Base-by-base conservation (phyloP, 2,113 vertebrate genomes). In the Coptodon bakossiorum region DNA sequence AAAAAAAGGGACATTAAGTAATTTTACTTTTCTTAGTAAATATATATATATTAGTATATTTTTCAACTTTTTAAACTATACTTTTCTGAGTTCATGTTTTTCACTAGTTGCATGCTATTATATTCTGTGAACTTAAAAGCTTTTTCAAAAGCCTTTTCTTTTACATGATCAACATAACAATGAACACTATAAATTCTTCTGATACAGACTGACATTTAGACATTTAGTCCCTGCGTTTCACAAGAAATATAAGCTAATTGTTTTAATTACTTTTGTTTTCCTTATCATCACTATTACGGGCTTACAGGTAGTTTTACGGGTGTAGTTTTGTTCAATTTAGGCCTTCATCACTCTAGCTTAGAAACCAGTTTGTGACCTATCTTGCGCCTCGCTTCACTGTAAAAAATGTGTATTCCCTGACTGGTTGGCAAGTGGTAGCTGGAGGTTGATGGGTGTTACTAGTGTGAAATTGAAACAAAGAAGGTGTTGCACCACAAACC, bases 361-460 rank as follows among this genome's bases (percentile, higher is more conserved):
- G 53, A 54, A 54, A 54, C 53, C 53, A 54, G 3, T 54, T 54
- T 54, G 53, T 7, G 6, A 54, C 0, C 1, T 24, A 24, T 7
- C n/a, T 54, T 54, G 53, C 53, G 12, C 10, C 53, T 54, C n/a
- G 0, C n/a, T 24, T 54, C 53, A 12, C n/a, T 54, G 53, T 54
- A 54, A 0, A 54, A 54, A 24, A 12, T 54, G 10, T 54, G n/a
- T 56, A 56, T 56, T 0, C n/a, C 6, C 53, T 54, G n/a, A 56
- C 53, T 56, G n/a, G 53, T 56, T 56, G 53, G 10, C 10, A 54
- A 54, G 53, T 54, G 53, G n/a, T 54, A 12, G n/a, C n/a, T 54
- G n/a, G 53, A 54, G 53, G n/a, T 54, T 54, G n/a, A 54, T 0
- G n/a, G 52, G 6, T 54, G 10, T 54, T n/a, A 54, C n/a, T 12